These are phyloP conservation scores for Falcunculus frontatus DNA, from an alignment of 2,113 vertebrate species.

Conservation along the genomic window DNA sequence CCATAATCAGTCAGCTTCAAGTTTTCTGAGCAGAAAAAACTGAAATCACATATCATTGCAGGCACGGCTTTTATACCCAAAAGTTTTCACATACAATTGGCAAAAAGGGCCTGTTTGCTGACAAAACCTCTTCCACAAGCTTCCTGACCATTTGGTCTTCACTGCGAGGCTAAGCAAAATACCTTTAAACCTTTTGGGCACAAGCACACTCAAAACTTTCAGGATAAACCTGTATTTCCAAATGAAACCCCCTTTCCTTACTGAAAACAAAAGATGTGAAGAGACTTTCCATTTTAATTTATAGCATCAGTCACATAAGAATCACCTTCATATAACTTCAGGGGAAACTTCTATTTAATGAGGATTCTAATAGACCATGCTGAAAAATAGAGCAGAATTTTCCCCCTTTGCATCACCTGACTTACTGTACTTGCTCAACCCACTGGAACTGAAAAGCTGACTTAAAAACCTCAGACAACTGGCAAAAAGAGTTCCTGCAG, in stretches of 20 bases:
- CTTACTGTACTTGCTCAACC: neutral
- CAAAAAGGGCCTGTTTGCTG: neutral
- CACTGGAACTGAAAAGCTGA: neutral
- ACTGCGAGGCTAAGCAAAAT: neutral
- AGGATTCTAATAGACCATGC: neutral
- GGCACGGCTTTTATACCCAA: neutral
- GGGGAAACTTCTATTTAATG: neutral
- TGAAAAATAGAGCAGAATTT: neutral
- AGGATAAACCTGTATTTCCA: neutral
- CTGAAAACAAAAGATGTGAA: neutral
- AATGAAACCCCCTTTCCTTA: neutral
- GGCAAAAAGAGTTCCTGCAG: neutral
- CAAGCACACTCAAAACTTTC: neutral
- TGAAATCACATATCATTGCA: neutral
- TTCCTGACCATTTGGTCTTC: neutral
- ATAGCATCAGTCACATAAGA: neutral
- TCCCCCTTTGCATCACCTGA: neutral
- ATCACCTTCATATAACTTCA: neutral
- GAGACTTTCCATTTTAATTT: neutral
- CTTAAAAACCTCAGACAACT: neutral
- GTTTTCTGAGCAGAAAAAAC: neutral
- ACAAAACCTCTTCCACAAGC: neutral
- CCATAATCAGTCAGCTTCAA: neutral
- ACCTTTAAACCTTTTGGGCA: neutral
- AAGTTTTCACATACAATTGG: neutral